phyloP scores from a whole-genome alignment of 2,888 invertebrate species.

The Pseudococcus jackbeardsleyi region DNA sequence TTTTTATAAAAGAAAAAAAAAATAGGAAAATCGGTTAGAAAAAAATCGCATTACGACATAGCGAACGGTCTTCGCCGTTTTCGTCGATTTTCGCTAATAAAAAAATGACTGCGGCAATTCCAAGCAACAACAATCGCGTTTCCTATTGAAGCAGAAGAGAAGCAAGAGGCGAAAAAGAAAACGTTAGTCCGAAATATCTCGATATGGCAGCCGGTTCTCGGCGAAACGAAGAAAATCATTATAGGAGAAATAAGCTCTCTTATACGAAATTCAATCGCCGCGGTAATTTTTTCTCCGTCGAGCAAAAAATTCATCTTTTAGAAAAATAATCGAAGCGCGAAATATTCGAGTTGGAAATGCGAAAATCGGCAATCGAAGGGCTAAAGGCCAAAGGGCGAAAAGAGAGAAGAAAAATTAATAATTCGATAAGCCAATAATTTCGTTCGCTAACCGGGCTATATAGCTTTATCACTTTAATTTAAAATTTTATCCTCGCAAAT shows the following conservation, averaged over 20 bases:
- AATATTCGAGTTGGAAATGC: slow-evolving; percentile 39
- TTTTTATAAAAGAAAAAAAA: background rate
- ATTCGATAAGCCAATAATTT: slow-evolving; percentile 55
- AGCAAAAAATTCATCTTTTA: slow-evolving; percentile 44
- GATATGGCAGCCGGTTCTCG: background rate
- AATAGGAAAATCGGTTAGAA: background rate
- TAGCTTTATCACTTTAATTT: slow-evolving; percentile 47
- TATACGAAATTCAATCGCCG: slow-evolving; percentile 27
- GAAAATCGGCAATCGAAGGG: slow-evolving; percentile 1
- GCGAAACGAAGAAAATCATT: slow-evolving; percentile 3
- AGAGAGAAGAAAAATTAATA: slow-evolving; percentile 41
- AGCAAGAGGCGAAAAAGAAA: background rate
- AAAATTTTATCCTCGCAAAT: slow-evolving; percentile 57
- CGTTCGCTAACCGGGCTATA: slow-evolving; percentile 19
- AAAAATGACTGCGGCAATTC: slow-evolving; percentile 39
- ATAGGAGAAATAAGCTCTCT: slow-evolving; percentile 16
- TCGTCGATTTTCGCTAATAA: slow-evolving; percentile 26
- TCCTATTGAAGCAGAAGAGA: background rate
- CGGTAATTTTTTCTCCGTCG: slow-evolving; percentile 32
- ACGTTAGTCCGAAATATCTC: background rate
- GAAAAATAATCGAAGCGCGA: slow-evolving; percentile 56
- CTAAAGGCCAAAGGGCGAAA: background rate
- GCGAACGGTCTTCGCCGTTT: background rate
- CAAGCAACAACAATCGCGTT: slow-evolving; percentile 16
- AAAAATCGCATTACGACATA: slow-evolving; percentile 26